A percentile compares a stretch with the other conserved stretches of the same genome.
These are phyloP conservation scores for Lycocerus yunnanus DNA, from an alignment of 2,888 invertebrate species.

Conservation along the genomic window DNA sequence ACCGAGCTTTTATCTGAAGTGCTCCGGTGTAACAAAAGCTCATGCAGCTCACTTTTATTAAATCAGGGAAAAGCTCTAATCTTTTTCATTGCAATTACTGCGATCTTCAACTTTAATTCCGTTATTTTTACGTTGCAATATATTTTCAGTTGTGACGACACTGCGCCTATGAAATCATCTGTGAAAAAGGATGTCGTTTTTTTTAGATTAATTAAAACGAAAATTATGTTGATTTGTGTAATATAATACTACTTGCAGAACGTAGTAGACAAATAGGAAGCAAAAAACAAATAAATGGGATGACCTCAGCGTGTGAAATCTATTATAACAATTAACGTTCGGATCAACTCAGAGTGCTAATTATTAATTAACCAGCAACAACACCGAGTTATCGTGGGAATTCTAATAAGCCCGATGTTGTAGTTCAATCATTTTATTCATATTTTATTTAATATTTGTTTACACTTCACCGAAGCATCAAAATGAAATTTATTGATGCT, in stretches of 20 bases:
- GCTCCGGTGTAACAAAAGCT: constrained; percentile 33
- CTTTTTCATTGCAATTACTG: constrained; percentile 40
- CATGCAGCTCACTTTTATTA: constrained; percentile 45
- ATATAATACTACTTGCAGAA: constrained; percentile 19
- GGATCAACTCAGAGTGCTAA: constrained; percentile 41
- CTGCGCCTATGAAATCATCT: constrained; percentile 26
- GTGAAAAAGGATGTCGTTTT: constrained; percentile 25
- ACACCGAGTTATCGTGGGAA: constrained; percentile 40
- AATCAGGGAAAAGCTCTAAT: constrained; percentile 49
- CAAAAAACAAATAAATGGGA: constrained; percentile 38
- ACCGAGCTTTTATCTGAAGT: constrained; percentile 49
- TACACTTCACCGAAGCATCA: background rate
- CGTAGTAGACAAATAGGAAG: constrained; percentile 32
- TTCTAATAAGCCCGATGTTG: constrained; percentile 6
- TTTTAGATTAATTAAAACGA: constrained; percentile 22
- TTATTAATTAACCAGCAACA: constrained; percentile 41
- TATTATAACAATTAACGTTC: constrained; percentile 40
- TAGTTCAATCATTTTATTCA: background rate
- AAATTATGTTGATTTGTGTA: constrained; percentile 31
- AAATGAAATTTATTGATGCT: background rate
- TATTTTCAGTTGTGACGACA: constrained; percentile 16
- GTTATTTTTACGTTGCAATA: constrained; percentile 14
- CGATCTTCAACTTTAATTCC: constrained; percentile 14
- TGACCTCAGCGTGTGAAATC: constrained; percentile 42
- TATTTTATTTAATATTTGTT: background rate